Evolutionary conservation across 2,888 invertebrate species (phyloP).

Genomic region (Apomyelois bistriatella): DNA sequence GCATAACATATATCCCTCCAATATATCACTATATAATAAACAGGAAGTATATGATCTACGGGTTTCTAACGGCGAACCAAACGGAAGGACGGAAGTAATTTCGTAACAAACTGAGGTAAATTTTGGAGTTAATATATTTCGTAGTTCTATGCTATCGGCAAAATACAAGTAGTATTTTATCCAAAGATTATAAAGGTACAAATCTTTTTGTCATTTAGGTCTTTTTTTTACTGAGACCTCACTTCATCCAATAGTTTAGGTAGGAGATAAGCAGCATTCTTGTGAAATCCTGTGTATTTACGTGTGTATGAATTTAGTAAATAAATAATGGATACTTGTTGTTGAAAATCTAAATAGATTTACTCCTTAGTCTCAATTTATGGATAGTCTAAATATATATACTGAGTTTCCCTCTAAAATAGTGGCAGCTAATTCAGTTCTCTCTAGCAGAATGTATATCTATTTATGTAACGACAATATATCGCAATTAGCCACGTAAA

Average conservation of each 20-base stretch:
- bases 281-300: too few relatives aligned
- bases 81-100: conserved; percentile 6
- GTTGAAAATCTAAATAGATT: too few relatives aligned
- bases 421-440: not conserved
- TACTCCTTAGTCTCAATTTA: too few relatives aligned
- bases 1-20: not conserved
- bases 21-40: not conserved
- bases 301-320: too few relatives aligned
- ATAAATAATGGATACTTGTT: too few relatives aligned
- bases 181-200: too few relatives aligned
- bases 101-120: not conserved
- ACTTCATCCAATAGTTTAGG: too few relatives aligned
- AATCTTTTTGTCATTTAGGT: too few relatives aligned
- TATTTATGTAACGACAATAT: conserved; percentile 5
- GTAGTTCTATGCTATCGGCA: not conserved
- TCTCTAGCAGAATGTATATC: not conserved
- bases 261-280: too few relatives aligned
- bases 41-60: not conserved
- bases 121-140: not conserved
- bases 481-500: conserved; percentile 10
- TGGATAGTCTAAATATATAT: not conserved
- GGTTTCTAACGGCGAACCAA: not conserved
- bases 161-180: too few relatives aligned
- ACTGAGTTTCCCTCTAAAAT: not conserved
- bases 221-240: too few relatives aligned